Base-by-base conservation (phyloP, 37 sponge, comb jelly and placozoan species). In the Beroe forskalii region DNA sequence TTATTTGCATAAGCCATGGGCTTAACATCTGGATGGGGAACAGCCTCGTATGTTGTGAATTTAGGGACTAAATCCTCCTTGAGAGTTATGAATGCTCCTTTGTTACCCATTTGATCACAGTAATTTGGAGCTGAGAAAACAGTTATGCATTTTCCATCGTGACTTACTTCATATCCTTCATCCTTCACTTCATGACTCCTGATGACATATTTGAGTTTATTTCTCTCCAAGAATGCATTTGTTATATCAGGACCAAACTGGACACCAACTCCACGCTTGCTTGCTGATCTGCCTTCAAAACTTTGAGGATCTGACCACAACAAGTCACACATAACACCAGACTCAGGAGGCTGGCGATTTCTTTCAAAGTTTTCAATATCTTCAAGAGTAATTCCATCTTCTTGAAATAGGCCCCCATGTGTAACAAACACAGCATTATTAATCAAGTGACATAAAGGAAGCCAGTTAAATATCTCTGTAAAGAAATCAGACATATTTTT, bases 71-170 rank as follows among this genome's bases (percentile, higher is more conserved):
- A 91, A 40, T 94, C 95, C 55, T 63, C 90, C 61, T 38, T 62
- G 17, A 98, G 90, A 3, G 95, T 96, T 28, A 98, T 93, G 92
- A 91, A 98, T 28, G 99, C 99, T 67, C 99, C 99, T 91, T 95
- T 96, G 69, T 98, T 98, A n/a, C 95, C 95, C 96, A 98, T 96
- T 80, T 95, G 95, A 67, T 98, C 99, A 76, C 99, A 98, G 90
- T 98, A 98, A 89, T 98, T 98, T 42, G 99, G 99, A 35, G 99
- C 99, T 20, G 99, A 98, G 91, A 98, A 98, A n/a, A 98, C 95
- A 17, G 99, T 98, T 62, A 98, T 93, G 75, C 99, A 98, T 89
- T 93, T 93, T 17, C 96, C 96, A 32, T 67, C 89, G 76, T 98
- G 99, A 62, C 93, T 92, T 25, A 98, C 96, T 66, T 98, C 99